Percentiles rank a stretch among this genome's conserved stretches.
Evolutionary conservation across 53 echinoderm and acorn worm species (phyloP).

Genomic region (Henricia sp.): DNA sequence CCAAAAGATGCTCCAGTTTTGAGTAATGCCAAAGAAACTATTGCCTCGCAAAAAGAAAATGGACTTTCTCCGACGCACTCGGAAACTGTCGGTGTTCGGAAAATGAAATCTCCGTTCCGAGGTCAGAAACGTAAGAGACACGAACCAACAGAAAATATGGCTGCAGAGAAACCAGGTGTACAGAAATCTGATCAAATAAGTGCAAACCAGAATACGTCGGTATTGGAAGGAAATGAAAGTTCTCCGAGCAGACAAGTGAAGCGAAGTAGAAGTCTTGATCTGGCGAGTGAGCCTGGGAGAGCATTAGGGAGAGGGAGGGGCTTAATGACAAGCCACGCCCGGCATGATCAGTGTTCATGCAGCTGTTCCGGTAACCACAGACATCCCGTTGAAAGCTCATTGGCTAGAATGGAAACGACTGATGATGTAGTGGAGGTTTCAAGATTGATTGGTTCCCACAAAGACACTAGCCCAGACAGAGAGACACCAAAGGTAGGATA

Average conservation of each 20-base stretch:
- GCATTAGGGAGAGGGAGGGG: slow-evolving; percentile 21
- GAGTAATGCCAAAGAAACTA: background rate
- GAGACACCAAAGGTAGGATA: slow-evolving; percentile 39
- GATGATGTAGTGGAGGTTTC: slow-evolving; percentile 3
- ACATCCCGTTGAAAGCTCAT: slow-evolving; percentile 17
- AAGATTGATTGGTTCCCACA: slow-evolving; percentile 13
- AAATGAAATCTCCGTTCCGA: background rate
- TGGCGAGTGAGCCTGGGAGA: slow-evolving; percentile 11
- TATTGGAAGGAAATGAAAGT: background rate
- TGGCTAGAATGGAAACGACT: slow-evolving; percentile 5
- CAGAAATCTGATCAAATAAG: slow-evolving; percentile 1
- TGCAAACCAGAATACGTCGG: too few relatives aligned
- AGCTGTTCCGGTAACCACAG: slow-evolving; percentile 54
- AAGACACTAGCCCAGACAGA: background rate
- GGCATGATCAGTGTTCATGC: slow-evolving; percentile 40
- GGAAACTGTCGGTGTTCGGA: background rate
- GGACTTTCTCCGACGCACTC: background rate
- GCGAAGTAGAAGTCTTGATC: slow-evolving; percentile 12
- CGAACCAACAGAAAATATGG: background rate
- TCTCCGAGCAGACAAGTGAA: background rate
- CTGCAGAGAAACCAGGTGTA: background rate
- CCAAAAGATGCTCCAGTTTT: background rate
- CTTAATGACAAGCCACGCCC: slow-evolving; percentile 46
- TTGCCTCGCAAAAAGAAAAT: background rate
- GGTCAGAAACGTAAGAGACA: slow-evolving; percentile 22